Conservation (phyloP, 2,888 invertebrate genomes). For the Lithosia quadra region DNA sequence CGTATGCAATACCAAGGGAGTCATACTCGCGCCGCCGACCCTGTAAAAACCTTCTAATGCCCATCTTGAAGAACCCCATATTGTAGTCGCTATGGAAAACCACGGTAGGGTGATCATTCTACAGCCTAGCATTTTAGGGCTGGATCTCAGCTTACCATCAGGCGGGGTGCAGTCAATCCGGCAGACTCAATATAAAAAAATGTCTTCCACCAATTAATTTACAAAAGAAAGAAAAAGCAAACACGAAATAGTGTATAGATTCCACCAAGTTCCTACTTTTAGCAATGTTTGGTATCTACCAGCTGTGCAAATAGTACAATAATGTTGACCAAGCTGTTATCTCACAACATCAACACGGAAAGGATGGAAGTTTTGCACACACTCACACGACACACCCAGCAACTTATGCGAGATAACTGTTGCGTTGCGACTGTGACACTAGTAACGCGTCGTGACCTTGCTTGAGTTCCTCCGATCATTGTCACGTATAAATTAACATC, state of each 20-base stretch:
- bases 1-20: too few species aligned
- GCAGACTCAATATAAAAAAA: too few species aligned
- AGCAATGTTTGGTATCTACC: background rate
- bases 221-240: background rate
- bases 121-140: too few species aligned
- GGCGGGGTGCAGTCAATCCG: too few species aligned
- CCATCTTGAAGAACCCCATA: too few species aligned
- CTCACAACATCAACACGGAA: constrained; percentile 27
- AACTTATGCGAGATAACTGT: constrained; percentile 1
- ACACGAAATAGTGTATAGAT: background rate
- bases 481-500: fast-evolving
- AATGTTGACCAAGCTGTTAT: constrained; percentile 21
- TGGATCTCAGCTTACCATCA: too few species aligned
- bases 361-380: constrained; percentile 21
- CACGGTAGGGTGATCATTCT: too few species aligned
- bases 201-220: background rate
- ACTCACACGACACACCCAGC: constrained; percentile 3
- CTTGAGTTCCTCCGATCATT: background rate
- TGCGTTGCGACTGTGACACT: background rate
- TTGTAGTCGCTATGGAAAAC: too few species aligned
- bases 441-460: constrained; percentile 1
- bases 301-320: constrained; percentile 18
- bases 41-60: too few species aligned
- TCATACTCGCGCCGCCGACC: too few species aligned
- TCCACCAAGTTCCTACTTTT: background rate